Conservation (phyloP, 1,140 invertebrate genomes). For the Eumeta japonica region DNA sequence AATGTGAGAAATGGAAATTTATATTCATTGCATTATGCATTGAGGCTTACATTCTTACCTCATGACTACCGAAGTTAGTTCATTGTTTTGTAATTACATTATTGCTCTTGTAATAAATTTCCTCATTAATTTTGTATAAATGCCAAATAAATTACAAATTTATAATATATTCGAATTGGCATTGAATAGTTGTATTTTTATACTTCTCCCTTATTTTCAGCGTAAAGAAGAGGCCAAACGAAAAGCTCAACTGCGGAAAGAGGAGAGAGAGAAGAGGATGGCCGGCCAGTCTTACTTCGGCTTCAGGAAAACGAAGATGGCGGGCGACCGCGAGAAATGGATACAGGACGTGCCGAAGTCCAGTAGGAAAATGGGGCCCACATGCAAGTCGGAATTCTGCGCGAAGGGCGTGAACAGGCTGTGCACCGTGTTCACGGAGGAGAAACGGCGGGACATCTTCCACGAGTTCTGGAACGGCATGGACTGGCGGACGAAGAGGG, state of each 20-base stretch:
- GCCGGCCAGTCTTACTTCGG: constrained; percentile 27
- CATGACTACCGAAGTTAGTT: too few relatives aligned
- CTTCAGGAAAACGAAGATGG: constrained; percentile 12
- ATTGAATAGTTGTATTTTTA: too few relatives aligned
- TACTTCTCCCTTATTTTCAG: constrained; percentile 12
- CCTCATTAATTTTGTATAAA: too few relatives aligned
- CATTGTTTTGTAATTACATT: too few relatives aligned
- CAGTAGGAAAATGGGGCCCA: constrained; percentile 21
- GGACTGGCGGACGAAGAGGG: constrained; percentile 28
- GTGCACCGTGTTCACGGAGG: constrained; percentile 16
- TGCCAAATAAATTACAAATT: too few relatives aligned
- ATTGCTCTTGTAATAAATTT: too few relatives aligned
- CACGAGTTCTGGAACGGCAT: constrained; percentile 29
- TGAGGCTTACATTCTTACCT: too few relatives aligned
- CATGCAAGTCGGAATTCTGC: constrained; percentile 23
- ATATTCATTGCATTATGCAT: too few relatives aligned
- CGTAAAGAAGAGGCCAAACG: constrained; percentile 15
- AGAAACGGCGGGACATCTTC: constrained; percentile 20
- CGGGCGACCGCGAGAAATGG: constrained; percentile 15
- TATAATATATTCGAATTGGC: too few relatives aligned
- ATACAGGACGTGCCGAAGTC: constrained; percentile 30
- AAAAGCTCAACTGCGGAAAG: constrained; percentile 18
- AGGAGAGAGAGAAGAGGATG: constrained; percentile 32
- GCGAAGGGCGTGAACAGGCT: constrained; percentile 13
- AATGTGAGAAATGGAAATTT: too few relatives aligned